Evolutionary conservation across 1,140 invertebrate genomes (phyloP).

Genomic region (Theocolax elegans): DNA sequence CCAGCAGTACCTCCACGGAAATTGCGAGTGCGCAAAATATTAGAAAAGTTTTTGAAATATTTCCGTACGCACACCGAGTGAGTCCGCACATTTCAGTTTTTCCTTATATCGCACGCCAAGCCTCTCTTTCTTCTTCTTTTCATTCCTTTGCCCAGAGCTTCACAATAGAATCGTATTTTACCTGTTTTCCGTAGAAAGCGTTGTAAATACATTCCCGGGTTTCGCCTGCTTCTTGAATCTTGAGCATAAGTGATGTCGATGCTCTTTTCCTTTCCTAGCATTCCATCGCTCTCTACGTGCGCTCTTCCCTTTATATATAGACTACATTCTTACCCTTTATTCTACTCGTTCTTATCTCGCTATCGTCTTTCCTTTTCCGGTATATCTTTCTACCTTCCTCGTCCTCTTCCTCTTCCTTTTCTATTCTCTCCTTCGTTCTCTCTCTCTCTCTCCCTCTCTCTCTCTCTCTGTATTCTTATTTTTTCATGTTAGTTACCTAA

Average conservation of each 20-base stretch:
- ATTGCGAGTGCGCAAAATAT: constrained; percentile 31
- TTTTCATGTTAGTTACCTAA: too few relatives aligned
- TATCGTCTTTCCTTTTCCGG: too few relatives aligned
- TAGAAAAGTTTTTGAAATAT: constrained; percentile 42
- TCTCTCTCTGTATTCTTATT: too few relatives aligned
- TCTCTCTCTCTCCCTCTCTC: too few relatives aligned
- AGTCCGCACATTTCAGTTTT: constrained; percentile 1
- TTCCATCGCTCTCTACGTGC: neutral
- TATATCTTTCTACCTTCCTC: too few relatives aligned
- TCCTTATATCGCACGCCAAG: neutral
- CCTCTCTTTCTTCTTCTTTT: neutral
- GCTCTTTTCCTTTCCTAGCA: neutral
- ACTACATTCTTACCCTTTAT: too few relatives aligned
- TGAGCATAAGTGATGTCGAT: constrained; percentile 25
- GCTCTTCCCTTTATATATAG: neutral
- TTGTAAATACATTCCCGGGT: constrained; percentile 15
- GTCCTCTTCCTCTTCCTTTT: too few relatives aligned
- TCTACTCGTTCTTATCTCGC: too few relatives aligned
- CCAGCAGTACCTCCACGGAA: neutral
- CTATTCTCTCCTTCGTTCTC: too few relatives aligned
- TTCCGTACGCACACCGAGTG: neutral
- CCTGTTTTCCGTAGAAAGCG: constrained; percentile 7
- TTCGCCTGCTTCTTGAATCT: neutral
- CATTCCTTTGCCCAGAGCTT: neutral
- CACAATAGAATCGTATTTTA: constrained; percentile 25